Percentiles rank a stretch among this genome's conserved stretches.
phyloP scores from a whole-genome alignment of 1,140 invertebrate species.

The Tyrophagus putrescentiae region DNA sequence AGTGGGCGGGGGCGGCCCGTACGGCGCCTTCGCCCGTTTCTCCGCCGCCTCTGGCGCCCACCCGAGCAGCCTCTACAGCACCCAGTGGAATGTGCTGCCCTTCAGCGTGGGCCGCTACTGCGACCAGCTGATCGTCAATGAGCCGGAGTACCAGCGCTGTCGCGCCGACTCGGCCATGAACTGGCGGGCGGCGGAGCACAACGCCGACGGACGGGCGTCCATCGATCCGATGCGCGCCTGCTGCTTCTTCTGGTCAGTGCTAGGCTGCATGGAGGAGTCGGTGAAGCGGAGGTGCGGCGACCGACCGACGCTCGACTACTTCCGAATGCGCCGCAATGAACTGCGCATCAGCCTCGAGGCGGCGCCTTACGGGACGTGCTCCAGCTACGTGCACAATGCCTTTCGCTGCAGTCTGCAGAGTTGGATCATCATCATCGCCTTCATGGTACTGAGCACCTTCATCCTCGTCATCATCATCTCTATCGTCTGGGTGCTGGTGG shows the following conservation, averaged over 20 bases:
- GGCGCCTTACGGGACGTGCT: background rate
- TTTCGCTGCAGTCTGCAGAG: background rate
- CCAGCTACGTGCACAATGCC: background rate
- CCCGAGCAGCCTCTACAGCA: background rate
- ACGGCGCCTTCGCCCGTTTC: background rate
- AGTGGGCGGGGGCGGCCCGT: background rate
- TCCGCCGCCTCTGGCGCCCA: background rate
- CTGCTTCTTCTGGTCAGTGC: slow-evolving; percentile 3
- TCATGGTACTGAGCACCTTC: background rate
- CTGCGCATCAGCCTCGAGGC: background rate
- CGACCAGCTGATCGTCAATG: background rate
- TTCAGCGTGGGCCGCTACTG: background rate
- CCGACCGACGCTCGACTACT: background rate
- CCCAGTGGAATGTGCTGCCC: background rate
- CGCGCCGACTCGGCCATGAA: background rate
- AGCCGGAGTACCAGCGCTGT: slow-evolving; percentile 6
- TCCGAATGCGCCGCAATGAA: background rate
- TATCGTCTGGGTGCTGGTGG: background rate
- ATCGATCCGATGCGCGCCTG: slow-evolving; percentile 2
- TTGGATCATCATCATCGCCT: background rate
- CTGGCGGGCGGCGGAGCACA: slow-evolving; percentile 4
- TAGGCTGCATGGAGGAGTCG: background rate
- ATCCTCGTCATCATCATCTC: slow-evolving; percentile 5
- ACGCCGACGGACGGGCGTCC: background rate
- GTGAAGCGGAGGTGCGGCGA: background rate